A percentile compares a stretch with the other conserved stretches of the same genome.
These are phyloP conservation scores for Sphenopsis melanotis DNA, from an alignment of 2,797 vertebrate genomes.

Conservation along the genomic window DNA sequence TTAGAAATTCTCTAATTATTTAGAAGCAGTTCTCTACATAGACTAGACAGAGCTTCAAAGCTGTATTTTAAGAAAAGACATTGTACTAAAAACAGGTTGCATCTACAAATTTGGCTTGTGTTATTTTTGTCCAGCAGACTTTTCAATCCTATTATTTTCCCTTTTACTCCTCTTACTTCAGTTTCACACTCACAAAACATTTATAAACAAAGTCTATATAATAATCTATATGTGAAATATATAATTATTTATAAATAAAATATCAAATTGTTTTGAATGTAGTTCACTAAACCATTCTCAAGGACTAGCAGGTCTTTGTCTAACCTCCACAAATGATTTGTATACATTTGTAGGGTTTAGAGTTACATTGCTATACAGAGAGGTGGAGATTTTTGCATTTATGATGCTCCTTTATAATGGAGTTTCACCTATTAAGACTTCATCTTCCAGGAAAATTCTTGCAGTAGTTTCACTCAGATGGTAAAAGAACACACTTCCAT, in stretches of 20 bases:
- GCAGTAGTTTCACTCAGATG: background rate
- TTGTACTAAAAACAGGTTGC: background rate
- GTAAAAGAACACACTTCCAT: background rate
- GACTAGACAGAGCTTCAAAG: background rate
- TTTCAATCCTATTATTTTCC: background rate
- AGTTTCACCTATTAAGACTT: background rate
- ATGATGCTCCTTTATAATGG: background rate
- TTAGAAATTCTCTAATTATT: background rate
- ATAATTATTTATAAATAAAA: background rate
- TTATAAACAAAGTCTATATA: background rate
- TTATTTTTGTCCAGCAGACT: background rate
- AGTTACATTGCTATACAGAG: background rate
- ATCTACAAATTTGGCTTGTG: background rate
- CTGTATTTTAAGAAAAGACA: background rate
- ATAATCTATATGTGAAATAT: background rate
- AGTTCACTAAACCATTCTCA: background rate
- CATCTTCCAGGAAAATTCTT: background rate
- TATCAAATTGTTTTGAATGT: background rate
- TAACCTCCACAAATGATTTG: background rate
- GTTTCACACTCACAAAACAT: background rate
- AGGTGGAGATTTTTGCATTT: background rate
- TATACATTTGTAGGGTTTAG: background rate
- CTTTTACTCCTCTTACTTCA: background rate
- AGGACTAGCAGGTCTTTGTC: background rate
- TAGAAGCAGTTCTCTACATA: background rate